Evolutionary conservation across 2,888 invertebrate genomes (phyloP), one percentile per base, ranked within the genome.

Genomic region (Octonoba sinensis): DNA sequence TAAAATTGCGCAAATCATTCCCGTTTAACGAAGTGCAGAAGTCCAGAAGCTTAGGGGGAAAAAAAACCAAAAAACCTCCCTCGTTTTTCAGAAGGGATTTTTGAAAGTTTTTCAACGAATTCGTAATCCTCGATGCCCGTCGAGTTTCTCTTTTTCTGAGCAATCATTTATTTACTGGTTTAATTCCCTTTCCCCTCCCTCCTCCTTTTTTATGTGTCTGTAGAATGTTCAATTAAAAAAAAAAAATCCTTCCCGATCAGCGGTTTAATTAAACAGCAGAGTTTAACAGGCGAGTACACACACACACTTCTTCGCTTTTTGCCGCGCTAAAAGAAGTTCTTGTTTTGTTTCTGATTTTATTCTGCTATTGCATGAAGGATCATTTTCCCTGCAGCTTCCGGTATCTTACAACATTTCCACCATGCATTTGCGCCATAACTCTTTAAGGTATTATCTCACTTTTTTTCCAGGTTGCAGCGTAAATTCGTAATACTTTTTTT

Each of bases 211-310:
- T n/a, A 16, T 13, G 16, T 56, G 16, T 54, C 27, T 36, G 11
- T 36, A 66, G 49, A 66, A 24, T 22, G 24, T 18, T 12, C 44
- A n/a, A 57, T 47, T 49, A 70, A 71, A 47, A 15, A 60, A 46
- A 24, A 46, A 54, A 71, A 62, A 62, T 11, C 46, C 46, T n/a
- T 15, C 69, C 36, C 49, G 22, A 70, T 67, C 72, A 65, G 70
- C 65, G 70, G 74, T 82, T 82, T 75, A 75, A 82, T 74, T 82
- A 81, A 81, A 81, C 79, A 73, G 69, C 54, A 56, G 69, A 73
- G 62, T 74, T 36, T 81, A 81, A 74, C 79, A 81, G 73, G 62
- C 72, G n/a, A 47, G 66, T n/a, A n/a, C n/a, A n/a, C n/a, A n/a
- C n/a, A n/a, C 71, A 60, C 72, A 79, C 72, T 3, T 56, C 60